Base-by-base conservation (phyloP, 2,888 invertebrate species). In the Carterocephalus palaemon region DNA sequence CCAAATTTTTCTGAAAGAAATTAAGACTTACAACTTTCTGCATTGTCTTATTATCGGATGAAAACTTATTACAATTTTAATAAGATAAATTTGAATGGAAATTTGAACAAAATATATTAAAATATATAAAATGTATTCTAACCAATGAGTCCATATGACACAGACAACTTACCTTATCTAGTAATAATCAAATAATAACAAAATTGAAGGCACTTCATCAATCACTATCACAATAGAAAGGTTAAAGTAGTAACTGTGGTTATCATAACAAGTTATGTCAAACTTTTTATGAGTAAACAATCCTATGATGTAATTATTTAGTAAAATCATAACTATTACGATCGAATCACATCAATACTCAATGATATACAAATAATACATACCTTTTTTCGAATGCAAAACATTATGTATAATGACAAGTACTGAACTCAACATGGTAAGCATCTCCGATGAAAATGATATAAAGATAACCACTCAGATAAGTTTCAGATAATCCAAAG, bases 331-430 rank as follows among this genome's bases (percentile, higher is more conserved):
- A 53, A n/a, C n/a, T n/a, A n/a, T n/a, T n/a, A n/a, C n/a, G n/a
- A n/a, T n/a, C n/a, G n/a, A n/a, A n/a, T n/a, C n/a, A n/a, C n/a
- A n/a, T n/a, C n/a, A n/a, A n/a, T n/a, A n/a, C n/a, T n/a, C n/a
- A n/a, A n/a, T n/a, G n/a, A n/a, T 24, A 15, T 23, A 47, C 48
- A 50, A 60, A 50, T 48, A 42, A 49, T 43, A 56, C 54, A 48
- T 67, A 84, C 84, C 81, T 81, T 85, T 67, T 68, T 72, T 38
- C 76, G 65, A 63, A 82, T 67, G 60, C 75, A 82, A 76, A 82
- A 82, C 84, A 84, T 84, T 46, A 58, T 64, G 54, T 54, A 52
- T 47, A 49, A 36, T 46, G 49, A 54, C 48, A 58, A 51, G 49
- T 47, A 53, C 52, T 54, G 53, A 65, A 57, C 52, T 67, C 51